phyloP scores from a whole-genome alignment of 2,113 vertebrate genomes.

The Tetrao urogallus region DNA sequence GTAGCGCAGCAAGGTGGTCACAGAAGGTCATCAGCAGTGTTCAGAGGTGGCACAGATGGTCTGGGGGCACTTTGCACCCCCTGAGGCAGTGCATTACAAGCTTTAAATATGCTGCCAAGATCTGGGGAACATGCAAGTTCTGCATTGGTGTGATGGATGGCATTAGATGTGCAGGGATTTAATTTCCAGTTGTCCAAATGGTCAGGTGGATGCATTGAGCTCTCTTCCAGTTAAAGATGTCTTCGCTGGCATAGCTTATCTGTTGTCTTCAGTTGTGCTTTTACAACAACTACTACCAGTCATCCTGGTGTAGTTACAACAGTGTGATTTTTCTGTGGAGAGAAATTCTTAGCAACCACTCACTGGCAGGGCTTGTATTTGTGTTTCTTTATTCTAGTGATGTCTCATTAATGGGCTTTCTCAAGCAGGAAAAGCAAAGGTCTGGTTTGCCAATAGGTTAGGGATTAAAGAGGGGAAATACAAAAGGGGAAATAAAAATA shows the following conservation, averaged over 20 bases:
- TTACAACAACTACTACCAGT: not conserved
- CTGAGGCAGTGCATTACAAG: not conserved
- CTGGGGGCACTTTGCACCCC: not conserved
- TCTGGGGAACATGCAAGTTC: not conserved
- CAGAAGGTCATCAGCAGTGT: not conserved
- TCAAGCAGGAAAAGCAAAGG: not conserved
- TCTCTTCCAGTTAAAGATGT: not conserved
- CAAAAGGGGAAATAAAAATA: not conserved
- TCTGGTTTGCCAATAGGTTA: not conserved
- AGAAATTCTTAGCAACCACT: not conserved
- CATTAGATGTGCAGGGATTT: not conserved
- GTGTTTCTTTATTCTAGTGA: not conserved
- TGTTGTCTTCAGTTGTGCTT: not conserved
- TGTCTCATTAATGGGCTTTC: not conserved
- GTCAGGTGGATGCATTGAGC: fast-evolving
- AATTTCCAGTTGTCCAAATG: not conserved
- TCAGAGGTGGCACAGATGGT: not conserved
- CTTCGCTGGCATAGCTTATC: not conserved
- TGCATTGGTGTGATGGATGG: not conserved
- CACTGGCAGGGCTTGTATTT: not conserved
- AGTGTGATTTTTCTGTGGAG: not conserved
- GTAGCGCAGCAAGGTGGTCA: not conserved
- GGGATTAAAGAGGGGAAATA: not conserved
- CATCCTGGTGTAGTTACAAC: not conserved
- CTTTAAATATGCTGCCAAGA: not conserved